These are phyloP conservation scores for Nephrocerus scutellatus DNA, from an alignment of 2,888 invertebrate species.

Conservation along the genomic window DNA sequence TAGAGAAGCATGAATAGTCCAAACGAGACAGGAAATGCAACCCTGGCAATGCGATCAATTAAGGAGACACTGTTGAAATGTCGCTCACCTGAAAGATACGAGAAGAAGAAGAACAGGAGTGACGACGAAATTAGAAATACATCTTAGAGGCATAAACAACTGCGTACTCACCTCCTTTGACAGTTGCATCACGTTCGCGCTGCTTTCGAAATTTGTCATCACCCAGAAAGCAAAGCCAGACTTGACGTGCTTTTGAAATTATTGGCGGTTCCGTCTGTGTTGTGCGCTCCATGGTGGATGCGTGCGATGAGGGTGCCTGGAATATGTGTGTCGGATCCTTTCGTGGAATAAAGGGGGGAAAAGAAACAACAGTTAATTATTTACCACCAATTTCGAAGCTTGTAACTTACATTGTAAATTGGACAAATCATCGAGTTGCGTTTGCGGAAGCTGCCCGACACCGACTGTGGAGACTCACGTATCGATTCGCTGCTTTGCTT, in stretches of 20 bases:
- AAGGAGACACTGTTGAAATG: constrained; percentile 81
- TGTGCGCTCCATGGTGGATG: constrained; percentile 70
- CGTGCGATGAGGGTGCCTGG: constrained; percentile 38
- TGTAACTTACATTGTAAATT: constrained; percentile 54
- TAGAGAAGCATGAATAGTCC: constrained; percentile 79
- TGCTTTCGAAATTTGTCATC: constrained; percentile 70
- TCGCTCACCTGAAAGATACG: constrained; percentile 40
- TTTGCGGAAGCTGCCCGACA: constrained; percentile 44
- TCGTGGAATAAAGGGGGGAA: neutral
- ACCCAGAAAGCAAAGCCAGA: constrained; percentile 72
- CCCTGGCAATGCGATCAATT: constrained; percentile 74
- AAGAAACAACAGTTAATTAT: neutral
- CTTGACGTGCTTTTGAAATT: constrained; percentile 70
- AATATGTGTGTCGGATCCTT: constrained; percentile 49
- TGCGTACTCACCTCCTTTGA: constrained; percentile 28
- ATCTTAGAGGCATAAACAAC: neutral
- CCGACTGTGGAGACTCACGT: constrained; percentile 36
- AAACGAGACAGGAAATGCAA: constrained; percentile 81
- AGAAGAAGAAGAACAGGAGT: neutral
- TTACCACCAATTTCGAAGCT: neutral
- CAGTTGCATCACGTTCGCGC: constrained; percentile 63
- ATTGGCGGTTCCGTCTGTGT: constrained; percentile 71
- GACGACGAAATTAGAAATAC: neutral
- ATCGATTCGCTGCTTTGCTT: constrained; percentile 27
- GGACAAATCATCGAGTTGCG: constrained; percentile 58